Conservation (phyloP, 2,113 vertebrate species). For the Sminthopsis crassicaudata region DNA sequence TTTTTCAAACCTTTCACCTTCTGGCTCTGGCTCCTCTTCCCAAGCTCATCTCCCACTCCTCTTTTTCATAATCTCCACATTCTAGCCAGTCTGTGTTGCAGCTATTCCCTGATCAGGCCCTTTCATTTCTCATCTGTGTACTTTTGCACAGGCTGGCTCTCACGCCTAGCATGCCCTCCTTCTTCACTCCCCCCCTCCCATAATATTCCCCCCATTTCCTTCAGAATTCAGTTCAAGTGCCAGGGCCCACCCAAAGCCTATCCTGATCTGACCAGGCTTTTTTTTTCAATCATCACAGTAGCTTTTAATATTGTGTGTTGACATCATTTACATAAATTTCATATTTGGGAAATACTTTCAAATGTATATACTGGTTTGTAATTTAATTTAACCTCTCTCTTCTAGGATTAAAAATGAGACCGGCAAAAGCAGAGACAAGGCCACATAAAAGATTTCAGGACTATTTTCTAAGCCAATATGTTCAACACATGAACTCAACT, state of each 20-base stretch:
- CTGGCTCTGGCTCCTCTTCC: background rate
- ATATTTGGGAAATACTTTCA: background rate
- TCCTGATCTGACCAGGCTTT: background rate
- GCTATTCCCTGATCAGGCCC: background rate
- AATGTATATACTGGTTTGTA: background rate
- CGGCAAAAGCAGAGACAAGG: background rate
- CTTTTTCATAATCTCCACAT: background rate
- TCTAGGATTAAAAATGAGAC: background rate
- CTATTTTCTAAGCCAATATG: background rate
- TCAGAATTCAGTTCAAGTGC: background rate
- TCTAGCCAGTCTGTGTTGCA: background rate
- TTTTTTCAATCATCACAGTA: background rate
- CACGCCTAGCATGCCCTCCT: background rate
- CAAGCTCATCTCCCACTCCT: background rate
- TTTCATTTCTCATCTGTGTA: background rate
- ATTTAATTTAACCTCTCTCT: background rate
- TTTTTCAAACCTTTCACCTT: background rate
- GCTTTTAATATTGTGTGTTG: background rate
- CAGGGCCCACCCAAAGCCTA: background rate
- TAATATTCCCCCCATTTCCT: background rate
- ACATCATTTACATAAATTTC: background rate
- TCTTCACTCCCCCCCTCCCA: background rate
- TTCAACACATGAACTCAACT: background rate
- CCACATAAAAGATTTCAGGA: background rate
- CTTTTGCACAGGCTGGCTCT: background rate